These are phyloP conservation scores for Heterodera carotae DNA, from an alignment of 1,140 invertebrate species.

Conservation along the genomic window DNA sequence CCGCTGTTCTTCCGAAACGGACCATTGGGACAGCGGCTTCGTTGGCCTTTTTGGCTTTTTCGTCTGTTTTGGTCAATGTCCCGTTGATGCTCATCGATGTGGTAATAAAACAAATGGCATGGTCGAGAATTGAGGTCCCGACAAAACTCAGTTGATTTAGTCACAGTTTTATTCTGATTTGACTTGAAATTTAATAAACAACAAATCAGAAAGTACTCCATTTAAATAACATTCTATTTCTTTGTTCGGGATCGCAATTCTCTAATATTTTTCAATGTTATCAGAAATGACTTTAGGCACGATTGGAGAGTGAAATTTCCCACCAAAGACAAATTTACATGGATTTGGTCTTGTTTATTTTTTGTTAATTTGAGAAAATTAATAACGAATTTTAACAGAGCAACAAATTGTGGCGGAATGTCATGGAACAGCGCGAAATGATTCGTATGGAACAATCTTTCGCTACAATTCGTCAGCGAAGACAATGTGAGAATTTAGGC, in stretches of 20 bases:
- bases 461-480: conserved; percentile 24
- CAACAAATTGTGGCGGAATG: conserved; percentile 49
- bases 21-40: conserved; percentile 1
- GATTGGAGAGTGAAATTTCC: conserved; percentile 28
- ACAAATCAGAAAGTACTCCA: too few relatives aligned
- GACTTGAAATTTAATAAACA: too few relatives aligned
- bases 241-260: too few relatives aligned
- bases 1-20: not conserved
- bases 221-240: too few relatives aligned
- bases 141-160: too few relatives aligned
- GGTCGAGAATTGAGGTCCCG: not conserved
- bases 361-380: not conserved
- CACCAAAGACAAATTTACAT: conserved; percentile 28
- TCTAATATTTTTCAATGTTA: too few relatives aligned
- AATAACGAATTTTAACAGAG: conserved; percentile 7
- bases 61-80: conserved; percentile 28
- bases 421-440: conserved; percentile 43
- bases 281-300: not conserved
- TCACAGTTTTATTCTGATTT: not conserved
- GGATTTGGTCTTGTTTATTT: conserved; percentile 11
- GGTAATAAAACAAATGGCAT: not conserved
- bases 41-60: conserved; percentile 23
- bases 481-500: conserved; percentile 40
- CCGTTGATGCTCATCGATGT: conserved; percentile 24
- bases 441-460: conserved; percentile 28